Evolutionary conservation across 2,113 vertebrate species (phyloP).

Genomic region (Prinia subflava): DNA sequence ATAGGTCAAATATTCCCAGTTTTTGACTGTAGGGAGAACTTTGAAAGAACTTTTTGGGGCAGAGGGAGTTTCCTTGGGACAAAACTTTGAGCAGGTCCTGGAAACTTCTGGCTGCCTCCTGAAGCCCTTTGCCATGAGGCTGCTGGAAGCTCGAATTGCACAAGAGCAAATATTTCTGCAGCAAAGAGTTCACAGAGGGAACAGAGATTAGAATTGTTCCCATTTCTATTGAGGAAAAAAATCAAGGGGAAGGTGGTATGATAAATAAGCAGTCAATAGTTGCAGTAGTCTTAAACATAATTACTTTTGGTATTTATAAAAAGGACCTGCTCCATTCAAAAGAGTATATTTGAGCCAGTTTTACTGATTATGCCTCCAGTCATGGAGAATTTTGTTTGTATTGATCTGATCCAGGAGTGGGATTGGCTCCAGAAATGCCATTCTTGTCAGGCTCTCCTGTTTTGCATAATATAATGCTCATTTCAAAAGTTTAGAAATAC

Average conservation of each 20-base stretch:
- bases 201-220: background rate
- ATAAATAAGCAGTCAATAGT: background rate
- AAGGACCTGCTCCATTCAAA: background rate
- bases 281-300: background rate
- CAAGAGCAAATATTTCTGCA: background rate
- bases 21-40: rapidly evolving
- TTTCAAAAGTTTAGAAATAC: background rate
- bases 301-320: constrained; percentile 4
- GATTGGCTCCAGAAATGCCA: background rate
- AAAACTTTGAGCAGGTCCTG: background rate
- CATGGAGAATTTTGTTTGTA: constrained; percentile 11
- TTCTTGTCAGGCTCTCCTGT: background rate
- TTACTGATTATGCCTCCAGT: background rate
- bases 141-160: background rate
- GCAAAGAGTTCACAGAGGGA: background rate
- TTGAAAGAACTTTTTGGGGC: background rate
- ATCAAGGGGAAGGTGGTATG: rapidly evolving
- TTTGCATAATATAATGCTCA: background rate
- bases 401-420: background rate
- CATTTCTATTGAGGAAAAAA: background rate
- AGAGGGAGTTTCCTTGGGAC: background rate
- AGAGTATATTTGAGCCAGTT: background rate
- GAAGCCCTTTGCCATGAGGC: background rate
- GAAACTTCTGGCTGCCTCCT: background rate
- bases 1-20: background rate